Conservation (phyloP, 1,140 invertebrate species). For the Campodea augens region DNA sequence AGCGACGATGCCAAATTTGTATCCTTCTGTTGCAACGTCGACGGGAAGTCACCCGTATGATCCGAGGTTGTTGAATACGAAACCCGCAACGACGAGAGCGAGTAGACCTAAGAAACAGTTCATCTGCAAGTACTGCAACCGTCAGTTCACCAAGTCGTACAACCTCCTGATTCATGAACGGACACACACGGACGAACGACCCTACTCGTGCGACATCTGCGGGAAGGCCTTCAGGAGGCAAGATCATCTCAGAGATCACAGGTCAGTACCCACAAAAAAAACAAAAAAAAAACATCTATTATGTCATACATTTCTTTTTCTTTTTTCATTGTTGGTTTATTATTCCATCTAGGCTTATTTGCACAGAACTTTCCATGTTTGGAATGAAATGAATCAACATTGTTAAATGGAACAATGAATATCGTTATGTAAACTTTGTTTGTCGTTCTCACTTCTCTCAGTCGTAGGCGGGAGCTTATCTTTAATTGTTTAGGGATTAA, state of each 20-base stretch:
- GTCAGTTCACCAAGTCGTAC: constrained; percentile 95
- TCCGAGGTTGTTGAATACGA: constrained; percentile 14
- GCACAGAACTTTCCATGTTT: too few relatives aligned
- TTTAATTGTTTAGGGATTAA: too few relatives aligned
- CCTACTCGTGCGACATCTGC: constrained; percentile 95
- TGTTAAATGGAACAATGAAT: too few relatives aligned
- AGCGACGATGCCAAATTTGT: constrained; percentile 11
- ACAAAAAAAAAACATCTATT: background rate
- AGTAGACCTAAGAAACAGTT: constrained; percentile 47
- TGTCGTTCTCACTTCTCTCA: too few relatives aligned
- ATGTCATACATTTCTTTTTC: background rate
- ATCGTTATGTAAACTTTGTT: too few relatives aligned
- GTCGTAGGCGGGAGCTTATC: too few relatives aligned
- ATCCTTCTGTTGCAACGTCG: too few relatives aligned
- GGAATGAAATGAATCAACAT: background rate
- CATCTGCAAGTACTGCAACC: constrained; percentile 86
- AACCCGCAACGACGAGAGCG: constrained; percentile 13
- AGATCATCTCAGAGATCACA: constrained; percentile 32
- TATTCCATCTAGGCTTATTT: too few relatives aligned
- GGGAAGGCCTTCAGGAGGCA: constrained; percentile 49
- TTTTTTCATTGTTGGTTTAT: too few relatives aligned
- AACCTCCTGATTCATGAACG: constrained; percentile 93
- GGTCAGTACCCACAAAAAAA: constrained; percentile 18
- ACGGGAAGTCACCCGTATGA: constrained; percentile 14
- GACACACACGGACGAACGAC: constrained; percentile 94